These are phyloP conservation scores for Trachemys scripta DNA, from an alignment of 2,113 vertebrate genomes.

Conservation along the genomic window DNA sequence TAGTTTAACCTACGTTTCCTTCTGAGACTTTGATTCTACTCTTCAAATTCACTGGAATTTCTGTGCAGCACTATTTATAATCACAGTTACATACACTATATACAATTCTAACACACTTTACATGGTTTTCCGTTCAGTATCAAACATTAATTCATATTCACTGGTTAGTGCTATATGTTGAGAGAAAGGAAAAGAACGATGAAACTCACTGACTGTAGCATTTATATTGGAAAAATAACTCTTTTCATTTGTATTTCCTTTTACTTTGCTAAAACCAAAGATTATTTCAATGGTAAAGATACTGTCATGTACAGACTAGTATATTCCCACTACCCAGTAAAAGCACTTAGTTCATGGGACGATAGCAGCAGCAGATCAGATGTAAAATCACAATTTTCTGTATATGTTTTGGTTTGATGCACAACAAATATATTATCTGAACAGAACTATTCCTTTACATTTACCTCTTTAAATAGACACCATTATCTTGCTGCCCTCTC, in stretches of 20 bases:
- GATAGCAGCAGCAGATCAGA: background rate
- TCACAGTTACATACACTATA: background rate
- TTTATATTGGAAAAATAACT: background rate
- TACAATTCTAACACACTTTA: background rate
- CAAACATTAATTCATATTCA: background rate
- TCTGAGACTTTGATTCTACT: constrained; percentile 1
- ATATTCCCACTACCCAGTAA: background rate
- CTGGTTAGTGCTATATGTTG: background rate
- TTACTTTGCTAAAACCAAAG: background rate
- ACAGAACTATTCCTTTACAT: background rate
- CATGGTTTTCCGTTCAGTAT: background rate
- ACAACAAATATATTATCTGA: background rate
- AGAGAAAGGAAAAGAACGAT: background rate
- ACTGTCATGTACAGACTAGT: background rate
- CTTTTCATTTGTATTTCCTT: background rate
- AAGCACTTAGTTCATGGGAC: fast-evolving
- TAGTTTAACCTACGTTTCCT: background rate
- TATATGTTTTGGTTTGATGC: background rate
- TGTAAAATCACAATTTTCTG: background rate
- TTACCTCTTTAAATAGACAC: fast-evolving
- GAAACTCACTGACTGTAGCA: background rate
- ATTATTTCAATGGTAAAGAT: background rate
- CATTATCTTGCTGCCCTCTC: background rate
- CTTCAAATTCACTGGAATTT: background rate
- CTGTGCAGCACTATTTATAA: background rate